Conservation (phyloP, 2,888 invertebrate species). For the Aleiodes testaceus region DNA sequence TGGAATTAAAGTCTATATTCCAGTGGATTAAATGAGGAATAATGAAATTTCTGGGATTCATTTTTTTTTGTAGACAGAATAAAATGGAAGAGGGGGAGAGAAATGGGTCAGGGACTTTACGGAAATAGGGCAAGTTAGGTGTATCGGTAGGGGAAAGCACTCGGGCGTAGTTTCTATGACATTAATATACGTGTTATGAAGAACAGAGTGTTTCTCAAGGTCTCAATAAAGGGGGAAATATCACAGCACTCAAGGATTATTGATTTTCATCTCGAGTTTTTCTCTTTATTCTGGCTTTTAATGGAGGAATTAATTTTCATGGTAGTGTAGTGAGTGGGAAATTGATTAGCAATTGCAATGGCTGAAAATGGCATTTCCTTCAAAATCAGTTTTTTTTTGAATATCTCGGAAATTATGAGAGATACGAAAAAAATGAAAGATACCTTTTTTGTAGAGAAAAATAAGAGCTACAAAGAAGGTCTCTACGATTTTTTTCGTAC, state of each 20-base stretch:
- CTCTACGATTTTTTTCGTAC: no score
- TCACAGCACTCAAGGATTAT: conserved; percentile 35
- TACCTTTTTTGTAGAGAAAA: no score
- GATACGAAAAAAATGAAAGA: no score
- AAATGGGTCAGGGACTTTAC: conserved; percentile 61
- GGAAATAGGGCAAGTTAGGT: conserved; percentile 54
- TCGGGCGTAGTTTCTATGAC: conserved; percentile 33
- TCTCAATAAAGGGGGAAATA: conserved; percentile 15
- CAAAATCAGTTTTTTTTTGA: no score
- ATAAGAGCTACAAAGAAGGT: no score
- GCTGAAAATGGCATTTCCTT: no score
- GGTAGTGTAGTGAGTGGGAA: no score
- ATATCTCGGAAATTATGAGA: no score
- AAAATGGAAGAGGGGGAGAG: conserved; percentile 39
- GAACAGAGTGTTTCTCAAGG: conserved; percentile 1
- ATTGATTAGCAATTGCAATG: no score
- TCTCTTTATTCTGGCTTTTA: not conserved
- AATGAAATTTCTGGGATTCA: not conserved
- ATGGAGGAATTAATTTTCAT: not conserved
- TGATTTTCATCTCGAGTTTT: conserved; percentile 18
- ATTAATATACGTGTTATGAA: conserved; percentile 23
- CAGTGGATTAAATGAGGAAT: not conserved
- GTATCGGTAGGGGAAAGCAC: conserved; percentile 40
- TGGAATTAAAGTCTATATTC: no score
- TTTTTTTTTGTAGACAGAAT: not conserved